These are phyloP conservation scores for Callipepla californica DNA, from an alignment of 2,113 vertebrate species.

Conservation along the genomic window DNA sequence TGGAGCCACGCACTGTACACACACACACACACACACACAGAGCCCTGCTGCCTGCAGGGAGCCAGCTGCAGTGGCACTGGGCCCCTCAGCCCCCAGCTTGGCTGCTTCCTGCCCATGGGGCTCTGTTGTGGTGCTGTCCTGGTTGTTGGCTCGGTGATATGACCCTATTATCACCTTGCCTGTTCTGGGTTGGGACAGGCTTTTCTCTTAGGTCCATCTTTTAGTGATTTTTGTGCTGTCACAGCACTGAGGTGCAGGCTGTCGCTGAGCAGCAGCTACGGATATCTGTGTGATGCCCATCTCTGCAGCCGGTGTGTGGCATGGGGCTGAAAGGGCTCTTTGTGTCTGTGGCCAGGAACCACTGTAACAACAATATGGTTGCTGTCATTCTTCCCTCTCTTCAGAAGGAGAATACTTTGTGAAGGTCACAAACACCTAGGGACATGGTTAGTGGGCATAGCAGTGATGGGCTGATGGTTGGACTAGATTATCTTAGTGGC, in stretches of 20 bases:
- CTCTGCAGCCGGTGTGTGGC: neutral
- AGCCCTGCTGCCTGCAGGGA: neutral
- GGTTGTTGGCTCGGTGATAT: fast-evolving
- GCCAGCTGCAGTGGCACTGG: neutral
- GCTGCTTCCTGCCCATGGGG: neutral
- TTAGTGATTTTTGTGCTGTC: neutral
- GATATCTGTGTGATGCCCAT: neutral
- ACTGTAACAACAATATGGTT: neutral
- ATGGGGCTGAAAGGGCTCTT: neutral
- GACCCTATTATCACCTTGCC: fast-evolving
- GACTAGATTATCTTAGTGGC: too few species aligned
- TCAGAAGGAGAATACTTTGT: neutral
- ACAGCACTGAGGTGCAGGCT: neutral
- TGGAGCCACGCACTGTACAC: neutral
- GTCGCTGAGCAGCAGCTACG: neutral
- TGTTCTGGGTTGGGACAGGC: neutral
- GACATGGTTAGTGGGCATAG: too few species aligned
- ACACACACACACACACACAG: neutral
- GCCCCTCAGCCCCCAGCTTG: neutral
- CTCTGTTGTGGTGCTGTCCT: neutral
- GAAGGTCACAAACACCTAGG: neutral
- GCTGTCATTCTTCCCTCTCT: neutral
- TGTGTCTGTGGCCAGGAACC: neutral
- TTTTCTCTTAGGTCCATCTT: neutral
- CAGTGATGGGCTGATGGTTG: too few species aligned